Percentiles rank a stretch among this genome's conserved stretches.
Evolutionary conservation across 2,113 vertebrate species (phyloP).

Genomic region (Cynocephalus volans): DNA sequence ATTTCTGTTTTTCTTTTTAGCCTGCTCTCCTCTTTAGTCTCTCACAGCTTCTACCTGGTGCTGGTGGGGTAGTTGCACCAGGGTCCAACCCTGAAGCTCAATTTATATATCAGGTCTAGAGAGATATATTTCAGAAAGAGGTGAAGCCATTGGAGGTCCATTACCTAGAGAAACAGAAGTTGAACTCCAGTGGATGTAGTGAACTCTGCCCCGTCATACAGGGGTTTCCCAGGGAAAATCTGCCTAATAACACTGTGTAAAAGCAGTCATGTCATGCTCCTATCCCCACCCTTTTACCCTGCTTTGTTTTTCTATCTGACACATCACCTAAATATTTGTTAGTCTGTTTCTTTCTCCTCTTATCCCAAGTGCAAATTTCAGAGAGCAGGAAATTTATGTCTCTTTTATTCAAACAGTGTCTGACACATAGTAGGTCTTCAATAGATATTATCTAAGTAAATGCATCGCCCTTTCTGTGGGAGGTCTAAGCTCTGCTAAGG

Average conservation of each 20-base stretch:
- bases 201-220: too few species aligned
- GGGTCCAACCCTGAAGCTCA: background rate
- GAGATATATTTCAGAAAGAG: too few species aligned
- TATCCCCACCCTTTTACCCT: background rate
- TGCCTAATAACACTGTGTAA: background rate
- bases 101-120: too few species aligned
- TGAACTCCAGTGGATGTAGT: too few species aligned
- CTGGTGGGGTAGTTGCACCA: rapidly evolving
- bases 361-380: background rate
- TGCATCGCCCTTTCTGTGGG: background rate
- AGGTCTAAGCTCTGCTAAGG: background rate
- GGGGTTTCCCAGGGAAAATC: background rate
- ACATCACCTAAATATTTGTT: background rate
- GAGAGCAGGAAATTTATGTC: background rate
- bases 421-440: background rate
- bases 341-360: background rate
- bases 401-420: background rate
- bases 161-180: too few species aligned
- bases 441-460: background rate
- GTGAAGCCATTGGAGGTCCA: too few species aligned
- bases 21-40: background rate
- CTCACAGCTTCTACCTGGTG: background rate
- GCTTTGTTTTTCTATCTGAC: background rate
- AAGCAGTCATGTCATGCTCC: background rate
- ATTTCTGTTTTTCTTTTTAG: background rate